Conservation (phyloP, 2,113 vertebrate genomes). For the Lampris megalopsis region DNA sequence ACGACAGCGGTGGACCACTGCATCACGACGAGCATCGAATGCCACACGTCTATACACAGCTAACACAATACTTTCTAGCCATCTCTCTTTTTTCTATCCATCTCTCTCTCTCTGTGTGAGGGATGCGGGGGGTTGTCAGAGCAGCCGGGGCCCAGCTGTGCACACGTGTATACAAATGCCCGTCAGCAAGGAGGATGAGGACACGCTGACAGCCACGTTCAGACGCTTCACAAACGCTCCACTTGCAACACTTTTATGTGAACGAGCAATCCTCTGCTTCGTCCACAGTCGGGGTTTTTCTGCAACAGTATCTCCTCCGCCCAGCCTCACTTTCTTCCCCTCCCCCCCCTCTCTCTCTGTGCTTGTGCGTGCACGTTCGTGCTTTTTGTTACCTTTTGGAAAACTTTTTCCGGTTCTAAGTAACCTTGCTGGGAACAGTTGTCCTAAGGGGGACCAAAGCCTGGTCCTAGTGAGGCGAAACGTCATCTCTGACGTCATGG, state of each 20-base stretch:
- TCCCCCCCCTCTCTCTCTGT: not conserved
- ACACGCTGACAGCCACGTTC: not conserved
- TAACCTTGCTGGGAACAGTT: too few relatives aligned
- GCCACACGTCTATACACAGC: constrained; percentile 15
- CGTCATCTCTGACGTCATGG: too few relatives aligned
- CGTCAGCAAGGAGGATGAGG: constrained; percentile 1
- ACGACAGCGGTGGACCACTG: constrained; percentile 38
- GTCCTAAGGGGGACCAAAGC: too few relatives aligned
- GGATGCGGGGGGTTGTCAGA: not conserved
- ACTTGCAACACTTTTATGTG: not conserved
- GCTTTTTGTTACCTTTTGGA: not conserved
- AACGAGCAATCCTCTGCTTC: constrained; percentile 7
- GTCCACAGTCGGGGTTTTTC: constrained; percentile 14
- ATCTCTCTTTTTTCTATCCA: constrained; percentile 11
- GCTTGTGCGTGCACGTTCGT: constrained; percentile 23
- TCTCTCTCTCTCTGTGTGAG: constrained; percentile 6
- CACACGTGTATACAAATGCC: not conserved
- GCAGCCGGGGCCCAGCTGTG: too few relatives aligned
- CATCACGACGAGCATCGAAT: constrained; percentile 36
- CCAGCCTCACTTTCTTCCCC: constrained; percentile 18
- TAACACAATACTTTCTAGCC: not conserved
- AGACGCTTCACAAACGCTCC: constrained; percentile 12
- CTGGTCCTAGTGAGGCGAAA: too few relatives aligned
- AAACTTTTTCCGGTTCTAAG: not conserved
- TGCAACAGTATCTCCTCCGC: constrained; percentile 29